Percentiles rank a stretch among this genome's conserved stretches.
These are phyloP conservation scores for Thermophis baileyi DNA, from an alignment of 2,113 vertebrate species.

Conservation along the genomic window DNA sequence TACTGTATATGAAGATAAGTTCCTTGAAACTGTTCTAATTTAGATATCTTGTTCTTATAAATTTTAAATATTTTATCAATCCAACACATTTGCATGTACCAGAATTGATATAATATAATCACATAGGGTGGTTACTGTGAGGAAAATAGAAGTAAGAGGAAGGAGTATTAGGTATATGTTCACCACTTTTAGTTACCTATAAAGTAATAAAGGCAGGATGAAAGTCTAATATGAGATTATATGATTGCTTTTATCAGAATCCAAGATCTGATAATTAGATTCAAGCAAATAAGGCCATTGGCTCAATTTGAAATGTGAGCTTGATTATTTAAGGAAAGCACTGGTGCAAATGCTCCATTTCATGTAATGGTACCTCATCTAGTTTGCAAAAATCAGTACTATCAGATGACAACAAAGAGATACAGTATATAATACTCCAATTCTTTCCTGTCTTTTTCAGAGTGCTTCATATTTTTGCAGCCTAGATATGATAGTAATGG, in stretches of 20 bases:
- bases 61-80: not conserved
- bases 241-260: not conserved
- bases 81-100: not conserved
- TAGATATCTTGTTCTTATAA: not conserved
- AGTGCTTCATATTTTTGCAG: not conserved
- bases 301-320: not conserved
- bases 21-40: not conserved
- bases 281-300: not conserved
- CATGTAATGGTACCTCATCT: not conserved
- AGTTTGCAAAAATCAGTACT: not conserved
- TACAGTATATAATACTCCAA: not conserved
- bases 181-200: not conserved
- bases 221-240: not conserved
- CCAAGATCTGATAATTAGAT: not conserved
- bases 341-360: not conserved
- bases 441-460: not conserved
- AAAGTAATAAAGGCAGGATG: not conserved
- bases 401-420: not conserved
- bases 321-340: not conserved
- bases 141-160: not conserved
- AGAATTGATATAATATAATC: not conserved
- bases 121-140: not conserved
- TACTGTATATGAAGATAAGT: not conserved
- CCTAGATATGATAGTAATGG: no score
- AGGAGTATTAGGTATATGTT: not conserved